These are phyloP conservation scores for Chinchilla lanigera DNA, from an alignment of 2,113 vertebrate genomes.

Conservation along the genomic window DNA sequence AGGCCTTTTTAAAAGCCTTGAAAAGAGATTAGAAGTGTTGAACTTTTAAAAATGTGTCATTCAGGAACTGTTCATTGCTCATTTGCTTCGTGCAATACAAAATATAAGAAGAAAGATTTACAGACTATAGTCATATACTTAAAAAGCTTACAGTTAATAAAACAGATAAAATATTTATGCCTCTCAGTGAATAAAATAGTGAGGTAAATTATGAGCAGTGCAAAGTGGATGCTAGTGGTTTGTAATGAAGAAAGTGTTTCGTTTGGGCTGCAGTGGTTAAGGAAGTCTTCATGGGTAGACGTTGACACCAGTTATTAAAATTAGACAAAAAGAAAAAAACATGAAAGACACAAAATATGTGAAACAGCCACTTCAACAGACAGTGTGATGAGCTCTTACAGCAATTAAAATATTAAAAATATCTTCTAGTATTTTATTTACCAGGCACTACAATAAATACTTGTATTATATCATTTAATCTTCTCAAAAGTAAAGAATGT, in stretches of 20 bases:
- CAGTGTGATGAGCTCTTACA: background rate
- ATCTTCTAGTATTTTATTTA: background rate
- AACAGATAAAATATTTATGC: slow-evolving; percentile 25
- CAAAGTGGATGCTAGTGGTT: background rate
- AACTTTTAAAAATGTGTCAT: slow-evolving; percentile 36
- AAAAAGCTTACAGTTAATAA: background rate
- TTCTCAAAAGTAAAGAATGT: background rate
- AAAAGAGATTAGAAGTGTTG: background rate
- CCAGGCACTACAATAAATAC: background rate
- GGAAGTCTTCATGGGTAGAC: background rate
- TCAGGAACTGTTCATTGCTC: background rate
- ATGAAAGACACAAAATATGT: background rate
- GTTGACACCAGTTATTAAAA: background rate
- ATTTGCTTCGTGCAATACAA: background rate
- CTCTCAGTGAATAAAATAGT: slow-evolving; percentile 18
- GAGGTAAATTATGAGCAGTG: background rate
- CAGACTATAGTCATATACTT: background rate
- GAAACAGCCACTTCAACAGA: background rate
- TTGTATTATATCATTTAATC: background rate
- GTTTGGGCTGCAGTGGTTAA: background rate
- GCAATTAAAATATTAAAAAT: slow-evolving; percentile 1
- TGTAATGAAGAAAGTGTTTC: background rate
- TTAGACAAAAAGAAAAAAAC: background rate
- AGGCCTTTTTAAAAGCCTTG: slow-evolving; percentile 3
- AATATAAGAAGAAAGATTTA: background rate